phyloP scores from a whole-genome alignment of 2,113 vertebrate species.

The Nibea albiflora region DNA sequence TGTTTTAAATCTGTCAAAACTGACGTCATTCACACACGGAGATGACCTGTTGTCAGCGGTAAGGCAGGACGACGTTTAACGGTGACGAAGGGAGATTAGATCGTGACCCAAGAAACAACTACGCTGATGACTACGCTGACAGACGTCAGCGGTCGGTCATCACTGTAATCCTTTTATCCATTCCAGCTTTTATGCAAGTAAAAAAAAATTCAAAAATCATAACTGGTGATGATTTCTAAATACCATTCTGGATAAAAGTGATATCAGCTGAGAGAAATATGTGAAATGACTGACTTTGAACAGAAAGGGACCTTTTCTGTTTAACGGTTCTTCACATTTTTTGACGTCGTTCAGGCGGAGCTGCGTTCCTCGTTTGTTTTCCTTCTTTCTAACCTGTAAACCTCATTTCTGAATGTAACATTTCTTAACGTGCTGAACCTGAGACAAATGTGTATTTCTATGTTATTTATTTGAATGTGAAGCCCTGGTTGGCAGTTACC shows the following conservation, averaged over 20 bases:
- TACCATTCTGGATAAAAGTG: slow-evolving; percentile 3
- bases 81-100: slow-evolving; percentile 27
- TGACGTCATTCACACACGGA: slow-evolving; percentile 5
- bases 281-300: slow-evolving; percentile 24
- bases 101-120: slow-evolving; percentile 40
- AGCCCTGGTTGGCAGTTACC: slow-evolving; percentile 79
- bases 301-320: slow-evolving; percentile 53
- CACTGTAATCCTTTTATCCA: slow-evolving; percentile 34
- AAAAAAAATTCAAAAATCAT: neutral
- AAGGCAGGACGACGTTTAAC: neutral
- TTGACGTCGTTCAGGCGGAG: neutral
- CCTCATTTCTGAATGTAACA: slow-evolving; percentile 77
- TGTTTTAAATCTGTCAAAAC: slow-evolving; percentile 22
- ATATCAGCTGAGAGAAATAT: neutral
- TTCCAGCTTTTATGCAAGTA: slow-evolving; percentile 12
- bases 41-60: neutral
- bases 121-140: slow-evolving; percentile 27
- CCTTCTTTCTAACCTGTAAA: slow-evolving; percentile 58
- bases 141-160: neutral
- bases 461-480: slow-evolving; percentile 83
- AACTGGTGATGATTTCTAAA: slow-evolving; percentile 13
- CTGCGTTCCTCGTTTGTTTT: slow-evolving; percentile 20
- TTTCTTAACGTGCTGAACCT: slow-evolving; percentile 62
- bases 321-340: neutral
- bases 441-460: slow-evolving; percentile 64